A percentile compares a stretch with the other conserved stretches of the same genome.
Evolutionary conservation across 2,797 vertebrate genomes (phyloP).

Genomic region (Enteromius anoplus): DNA sequence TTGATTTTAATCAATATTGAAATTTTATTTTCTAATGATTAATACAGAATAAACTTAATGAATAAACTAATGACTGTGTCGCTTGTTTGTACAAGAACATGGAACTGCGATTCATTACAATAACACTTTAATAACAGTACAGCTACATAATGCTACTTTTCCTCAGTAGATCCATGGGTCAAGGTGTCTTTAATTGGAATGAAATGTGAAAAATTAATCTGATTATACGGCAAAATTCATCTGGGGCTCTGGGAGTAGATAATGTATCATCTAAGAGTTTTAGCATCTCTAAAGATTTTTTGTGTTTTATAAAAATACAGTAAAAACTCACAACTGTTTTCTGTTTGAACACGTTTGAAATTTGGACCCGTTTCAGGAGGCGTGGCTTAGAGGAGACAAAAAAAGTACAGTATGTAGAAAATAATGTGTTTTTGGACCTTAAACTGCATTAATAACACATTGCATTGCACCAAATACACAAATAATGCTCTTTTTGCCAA

Average conservation of each 20-base stretch:
- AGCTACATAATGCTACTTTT: neutral
- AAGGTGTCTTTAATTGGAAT: constrained; percentile 4
- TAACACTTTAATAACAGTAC: neutral
- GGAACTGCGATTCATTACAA: neutral
- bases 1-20: constrained; percentile 74
- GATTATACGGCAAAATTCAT: neutral
- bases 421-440: too few relatives aligned
- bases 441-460: too few relatives aligned
- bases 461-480: too few relatives aligned
- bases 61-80: constrained; percentile 65
- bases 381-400: too few relatives aligned
- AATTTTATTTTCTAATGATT: constrained; percentile 82
- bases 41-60: constrained; percentile 79
- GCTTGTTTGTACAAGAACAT: constrained; percentile 46
- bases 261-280: neutral
- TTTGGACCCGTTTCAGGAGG: too few relatives aligned
- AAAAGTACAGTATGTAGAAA: too few relatives aligned
- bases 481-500: too few relatives aligned
- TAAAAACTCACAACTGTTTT: neutral
- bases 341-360: neutral
- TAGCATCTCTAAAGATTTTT: neutral
- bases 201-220: constrained; percentile 18
- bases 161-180: constrained; percentile 8
- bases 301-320: neutral
- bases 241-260: constrained; percentile 4